Conservation (phyloP, 2,113 vertebrate genomes). For the Cairina moschata region DNA sequence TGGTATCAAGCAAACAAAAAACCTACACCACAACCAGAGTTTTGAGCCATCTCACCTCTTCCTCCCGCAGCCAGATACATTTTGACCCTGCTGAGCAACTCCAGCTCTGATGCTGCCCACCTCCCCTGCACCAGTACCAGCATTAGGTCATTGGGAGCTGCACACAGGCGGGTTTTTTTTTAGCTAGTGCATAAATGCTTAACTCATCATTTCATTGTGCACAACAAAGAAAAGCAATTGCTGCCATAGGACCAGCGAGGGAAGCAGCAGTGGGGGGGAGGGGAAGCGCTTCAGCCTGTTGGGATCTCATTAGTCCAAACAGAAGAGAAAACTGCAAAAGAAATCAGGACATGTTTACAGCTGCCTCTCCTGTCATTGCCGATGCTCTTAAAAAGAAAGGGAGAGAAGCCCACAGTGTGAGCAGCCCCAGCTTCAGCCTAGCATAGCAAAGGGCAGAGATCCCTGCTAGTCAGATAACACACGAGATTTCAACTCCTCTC, state of each 20-base stretch:
- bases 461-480: accelerated
- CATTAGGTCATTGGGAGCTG: background rate
- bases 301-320: background rate
- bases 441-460: accelerated
- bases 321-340: background rate
- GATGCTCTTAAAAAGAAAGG: background rate
- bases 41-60: accelerated
- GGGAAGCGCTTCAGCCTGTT: background rate
- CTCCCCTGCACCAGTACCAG: background rate
- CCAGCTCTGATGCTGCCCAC: background rate
- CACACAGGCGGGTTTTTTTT: background rate
- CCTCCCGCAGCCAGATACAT: background rate
- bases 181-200: background rate
- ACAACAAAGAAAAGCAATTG: background rate
- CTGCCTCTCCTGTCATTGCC: background rate
- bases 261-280: background rate
- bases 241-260: background rate
- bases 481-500: accelerated
- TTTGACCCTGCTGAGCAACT: background rate
- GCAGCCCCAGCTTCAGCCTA: background rate
- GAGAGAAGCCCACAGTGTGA: background rate
- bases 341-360: background rate
- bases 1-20: background rate
- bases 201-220: background rate
- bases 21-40: accelerated